These are phyloP conservation scores for Belonocnema kinseyi DNA, from an alignment of 1,140 invertebrate genomes.

Conservation along the genomic window DNA sequence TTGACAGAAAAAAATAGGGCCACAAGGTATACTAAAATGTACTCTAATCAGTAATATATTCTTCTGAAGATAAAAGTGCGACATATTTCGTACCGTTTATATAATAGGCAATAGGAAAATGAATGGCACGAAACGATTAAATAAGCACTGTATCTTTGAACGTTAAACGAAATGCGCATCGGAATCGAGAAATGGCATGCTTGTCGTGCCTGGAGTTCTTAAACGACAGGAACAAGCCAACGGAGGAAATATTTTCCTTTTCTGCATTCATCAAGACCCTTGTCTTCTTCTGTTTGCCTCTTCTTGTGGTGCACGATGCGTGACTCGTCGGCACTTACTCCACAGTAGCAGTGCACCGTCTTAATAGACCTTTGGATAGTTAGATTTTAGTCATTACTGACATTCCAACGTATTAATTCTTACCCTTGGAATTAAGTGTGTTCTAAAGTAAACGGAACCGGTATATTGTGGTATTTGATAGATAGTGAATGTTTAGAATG, in stretches of 20 bases:
- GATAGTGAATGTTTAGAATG: too few species aligned
- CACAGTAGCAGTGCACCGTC: conserved; percentile 6
- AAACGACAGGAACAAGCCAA: conserved; percentile 10
- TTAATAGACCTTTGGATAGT: neutral
- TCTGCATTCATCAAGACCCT: conserved; percentile 16
- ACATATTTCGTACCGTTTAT: too few species aligned
- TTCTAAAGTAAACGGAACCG: neutral
- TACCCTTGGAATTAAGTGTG: neutral
- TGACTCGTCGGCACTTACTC: conserved; percentile 11
- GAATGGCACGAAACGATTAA: too few species aligned
- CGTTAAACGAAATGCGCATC: neutral
- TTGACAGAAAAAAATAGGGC: too few species aligned
- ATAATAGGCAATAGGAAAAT: too few species aligned
- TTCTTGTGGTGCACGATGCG: neutral
- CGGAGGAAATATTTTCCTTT: conserved; percentile 7
- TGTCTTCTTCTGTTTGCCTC: conserved; percentile 27
- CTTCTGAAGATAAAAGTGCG: too few species aligned
- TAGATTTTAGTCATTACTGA: conserved; percentile 14
- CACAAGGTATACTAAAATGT: too few species aligned
- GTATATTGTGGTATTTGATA: conserved; percentile 6
- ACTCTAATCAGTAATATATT: too few species aligned
- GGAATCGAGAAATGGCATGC: conserved; percentile 10
- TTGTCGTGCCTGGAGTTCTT: conserved; percentile 15
- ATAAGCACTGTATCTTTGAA: neutral
- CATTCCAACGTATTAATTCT: conserved; percentile 16